Conservation (phyloP, 37 sponge, comb jelly and placozoan genomes). For the Halichondria panicea region DNA sequence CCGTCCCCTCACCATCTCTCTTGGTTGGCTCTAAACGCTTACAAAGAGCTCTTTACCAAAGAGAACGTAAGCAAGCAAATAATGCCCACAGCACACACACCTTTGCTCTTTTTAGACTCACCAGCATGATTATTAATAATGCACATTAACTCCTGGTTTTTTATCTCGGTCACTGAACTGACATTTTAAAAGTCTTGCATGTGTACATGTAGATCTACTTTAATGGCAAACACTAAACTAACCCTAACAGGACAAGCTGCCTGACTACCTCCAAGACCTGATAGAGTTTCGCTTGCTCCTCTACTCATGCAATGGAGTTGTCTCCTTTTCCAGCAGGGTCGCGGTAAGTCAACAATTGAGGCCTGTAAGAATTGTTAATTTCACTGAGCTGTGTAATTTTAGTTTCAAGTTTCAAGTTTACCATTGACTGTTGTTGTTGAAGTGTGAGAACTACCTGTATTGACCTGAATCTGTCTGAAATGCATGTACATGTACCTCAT, state of each 20-base stretch:
- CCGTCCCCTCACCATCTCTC: slow-evolving; percentile 77
- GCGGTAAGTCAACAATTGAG: slow-evolving; percentile 45
- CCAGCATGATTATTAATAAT: neutral
- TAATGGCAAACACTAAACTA: no score
- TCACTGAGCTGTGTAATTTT: no score
- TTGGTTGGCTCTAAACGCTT: slow-evolving; percentile 59
- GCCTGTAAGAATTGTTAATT: no score
- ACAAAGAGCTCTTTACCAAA: slow-evolving; percentile 25
- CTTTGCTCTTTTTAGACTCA: no score
- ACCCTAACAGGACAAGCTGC: slow-evolving; percentile 26
- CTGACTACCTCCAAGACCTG: slow-evolving; percentile 20
- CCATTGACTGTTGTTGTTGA: no score
- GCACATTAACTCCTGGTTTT: neutral
- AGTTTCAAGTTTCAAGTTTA: no score
- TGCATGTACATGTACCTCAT: no score
- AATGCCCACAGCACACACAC: neutral
- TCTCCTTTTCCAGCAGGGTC: slow-evolving; percentile 24
- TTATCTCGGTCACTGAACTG: no score
- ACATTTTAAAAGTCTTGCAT: no score
- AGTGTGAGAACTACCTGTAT: no score
- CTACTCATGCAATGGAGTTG: slow-evolving; percentile 5
- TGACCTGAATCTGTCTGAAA: no score
- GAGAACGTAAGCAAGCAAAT: slow-evolving; percentile 24
- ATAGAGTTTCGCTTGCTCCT: slow-evolving; percentile 70
- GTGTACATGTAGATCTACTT: no score